Percentiles rank a stretch among this genome's conserved stretches.
These are phyloP conservation scores for Mus pahari DNA, from an alignment of 2,113 vertebrate species.

Conservation along the genomic window DNA sequence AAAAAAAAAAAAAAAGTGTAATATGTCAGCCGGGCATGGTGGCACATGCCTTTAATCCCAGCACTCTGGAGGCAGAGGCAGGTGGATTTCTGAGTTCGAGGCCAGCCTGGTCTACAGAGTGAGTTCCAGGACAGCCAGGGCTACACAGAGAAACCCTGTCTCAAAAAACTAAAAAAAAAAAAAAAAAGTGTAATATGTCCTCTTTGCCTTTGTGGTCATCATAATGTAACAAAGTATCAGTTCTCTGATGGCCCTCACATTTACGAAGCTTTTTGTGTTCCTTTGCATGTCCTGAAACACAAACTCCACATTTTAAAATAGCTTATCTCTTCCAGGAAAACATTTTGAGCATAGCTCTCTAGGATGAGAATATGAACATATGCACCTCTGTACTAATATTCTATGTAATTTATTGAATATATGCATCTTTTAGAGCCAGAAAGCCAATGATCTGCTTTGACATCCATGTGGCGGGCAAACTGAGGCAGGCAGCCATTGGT, in stretches of 20 bases:
- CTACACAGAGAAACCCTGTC: too few species aligned
- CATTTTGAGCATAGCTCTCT: slow-evolving; percentile 8
- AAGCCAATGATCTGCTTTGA: too few species aligned
- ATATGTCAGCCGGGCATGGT: too few species aligned
- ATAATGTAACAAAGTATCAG: background rate
- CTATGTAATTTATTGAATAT: slow-evolving; percentile 18
- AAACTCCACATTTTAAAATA: background rate
- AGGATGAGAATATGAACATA: background rate
- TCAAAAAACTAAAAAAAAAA: too few species aligned
- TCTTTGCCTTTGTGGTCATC: background rate
- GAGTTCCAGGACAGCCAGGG: too few species aligned
- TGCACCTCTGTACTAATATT: background rate
- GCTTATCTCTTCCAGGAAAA: background rate
- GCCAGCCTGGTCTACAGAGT: too few species aligned
- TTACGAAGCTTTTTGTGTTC: background rate
- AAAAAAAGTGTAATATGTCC: background rate
- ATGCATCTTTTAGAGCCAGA: background rate
- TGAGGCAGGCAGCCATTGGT: too few species aligned
- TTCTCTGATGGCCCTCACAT: slow-evolving; percentile 22
- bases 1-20: too few species aligned
- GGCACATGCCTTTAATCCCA: too few species aligned
- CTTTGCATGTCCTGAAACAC: slow-evolving; percentile 14
- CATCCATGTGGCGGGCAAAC: too few species aligned
- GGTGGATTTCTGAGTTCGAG: too few species aligned
- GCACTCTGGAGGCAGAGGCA: too few species aligned